A percentile compares a stretch with the other conserved stretches of the same genome.
Evolutionary conservation across 2,797 vertebrate species (phyloP).

Genomic region (Pelochelys cantorii): DNA sequence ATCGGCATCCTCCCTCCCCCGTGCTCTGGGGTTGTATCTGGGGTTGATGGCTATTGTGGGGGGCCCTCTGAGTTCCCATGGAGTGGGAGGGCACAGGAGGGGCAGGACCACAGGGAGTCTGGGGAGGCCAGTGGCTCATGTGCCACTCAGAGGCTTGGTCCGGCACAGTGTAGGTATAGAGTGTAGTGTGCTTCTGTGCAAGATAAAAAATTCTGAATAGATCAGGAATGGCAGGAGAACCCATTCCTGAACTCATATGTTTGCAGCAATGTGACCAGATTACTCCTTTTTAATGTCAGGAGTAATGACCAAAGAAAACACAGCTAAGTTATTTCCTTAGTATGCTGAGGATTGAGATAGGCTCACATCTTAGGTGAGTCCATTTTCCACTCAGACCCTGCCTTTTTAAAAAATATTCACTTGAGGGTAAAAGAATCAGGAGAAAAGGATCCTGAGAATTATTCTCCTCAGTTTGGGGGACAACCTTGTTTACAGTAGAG

Average conservation of each 20-base stretch:
- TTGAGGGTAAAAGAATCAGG: not conserved
- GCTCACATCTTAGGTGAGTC: not conserved
- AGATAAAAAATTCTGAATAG: not conserved
- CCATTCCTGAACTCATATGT: not conserved
- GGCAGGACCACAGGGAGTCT: too few relatives aligned
- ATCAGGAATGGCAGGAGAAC: not conserved
- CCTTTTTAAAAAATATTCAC: not conserved
- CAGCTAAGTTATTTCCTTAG: not conserved
- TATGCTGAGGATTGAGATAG: rapidly evolving
- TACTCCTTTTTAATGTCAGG: not conserved
- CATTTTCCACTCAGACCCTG: not conserved
- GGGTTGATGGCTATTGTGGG: too few relatives aligned
- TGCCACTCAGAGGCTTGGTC: not conserved
- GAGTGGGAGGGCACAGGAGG: too few relatives aligned
- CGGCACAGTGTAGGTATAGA: not conserved
- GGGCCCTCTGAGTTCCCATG: too few relatives aligned
- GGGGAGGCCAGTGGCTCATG: too few relatives aligned
- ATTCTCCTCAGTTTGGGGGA: not conserved
- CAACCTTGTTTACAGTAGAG: not conserved
- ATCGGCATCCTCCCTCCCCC: too few relatives aligned
- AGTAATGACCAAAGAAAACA: not conserved
- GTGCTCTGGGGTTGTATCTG: too few relatives aligned
- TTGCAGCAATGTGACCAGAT: not conserved
- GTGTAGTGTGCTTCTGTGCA: not conserved
- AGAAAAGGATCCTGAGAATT: not conserved